Evolutionary conservation across 2,113 vertebrate species (phyloP), one percentile per base, ranked within the genome.

Genomic region (Scartelaos histophorus): DNA sequence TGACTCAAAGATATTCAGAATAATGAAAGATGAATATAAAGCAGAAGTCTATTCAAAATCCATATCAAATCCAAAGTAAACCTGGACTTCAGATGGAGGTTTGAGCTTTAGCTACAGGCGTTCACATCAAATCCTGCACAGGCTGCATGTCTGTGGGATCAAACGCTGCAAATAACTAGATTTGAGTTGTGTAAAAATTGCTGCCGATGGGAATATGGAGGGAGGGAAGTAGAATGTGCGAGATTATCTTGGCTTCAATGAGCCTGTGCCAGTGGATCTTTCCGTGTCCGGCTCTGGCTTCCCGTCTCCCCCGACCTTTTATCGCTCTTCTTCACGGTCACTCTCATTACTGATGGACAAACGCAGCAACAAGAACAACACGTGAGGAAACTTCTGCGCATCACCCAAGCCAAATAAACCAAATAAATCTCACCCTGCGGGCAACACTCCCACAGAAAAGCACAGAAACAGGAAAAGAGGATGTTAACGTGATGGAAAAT

Each of bases 191-290:
- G 7, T 24, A 17, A 16, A 79, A n/a, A 38, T 24, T 16, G 73
- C 64, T 49, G 16, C 43, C 17, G 58, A 75, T 4, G 71, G 75
- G 71, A 34, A 64, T 74, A 77, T 58, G 5, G 69, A 72, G 0
- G 78, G 71, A 75, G 79, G 71, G 71, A 69, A 67, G 81, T 85
- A 73, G 87, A 76, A 80, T 66, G 46, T 73, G 70, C 82, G 69
- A 87, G 83, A 92, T 88, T 85, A 90, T 82, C 76, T 69, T 73
- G 79, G 83, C 85, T 70, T 89, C 29, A 13, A 19, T 69, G 82
- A 76, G 74, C 71, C n/a, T 88, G 85, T 90, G 88, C 89, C 76
- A 73, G 69, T 71, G 83, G 72, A 82, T 71, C 86, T 70, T 83
- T 70, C 76, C 76, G 82, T 79, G 77, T 77, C 79, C 81, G 75